Conservation (phyloP, 2,113 vertebrate species). For the Silurus glanis region DNA sequence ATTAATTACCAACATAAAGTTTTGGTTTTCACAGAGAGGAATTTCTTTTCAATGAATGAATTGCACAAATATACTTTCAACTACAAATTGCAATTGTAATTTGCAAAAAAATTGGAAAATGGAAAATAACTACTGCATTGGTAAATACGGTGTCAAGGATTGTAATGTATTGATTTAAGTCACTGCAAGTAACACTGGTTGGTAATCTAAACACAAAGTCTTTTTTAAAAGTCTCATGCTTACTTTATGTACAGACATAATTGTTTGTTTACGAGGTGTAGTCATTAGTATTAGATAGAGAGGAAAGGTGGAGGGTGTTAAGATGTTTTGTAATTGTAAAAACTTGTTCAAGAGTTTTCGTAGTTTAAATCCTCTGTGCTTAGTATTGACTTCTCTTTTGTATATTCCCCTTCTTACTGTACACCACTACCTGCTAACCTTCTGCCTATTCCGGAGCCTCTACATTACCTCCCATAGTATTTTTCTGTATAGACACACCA, state of each 20-base stretch:
- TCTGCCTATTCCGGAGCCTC: too few species aligned
- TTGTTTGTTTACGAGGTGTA: neutral
- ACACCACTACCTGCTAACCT: too few species aligned
- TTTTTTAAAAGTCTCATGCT: neutral
- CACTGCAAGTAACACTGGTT: neutral
- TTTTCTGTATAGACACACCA: too few species aligned
- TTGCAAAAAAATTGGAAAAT: neutral
- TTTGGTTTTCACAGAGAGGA: neutral
- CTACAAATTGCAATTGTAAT: neutral
- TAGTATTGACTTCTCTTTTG: too few species aligned
- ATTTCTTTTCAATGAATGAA: neutral
- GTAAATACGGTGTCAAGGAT: neutral
- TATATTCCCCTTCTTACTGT: too few species aligned
- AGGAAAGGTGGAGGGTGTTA: too few species aligned
- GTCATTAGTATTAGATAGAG: neutral
- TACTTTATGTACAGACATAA: neutral
- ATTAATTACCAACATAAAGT: neutral
- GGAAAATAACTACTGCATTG: neutral
- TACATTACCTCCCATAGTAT: too few species aligned
- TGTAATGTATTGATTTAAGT: neutral
- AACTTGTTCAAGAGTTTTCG: too few species aligned
- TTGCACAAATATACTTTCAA: neutral
- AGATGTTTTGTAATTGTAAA: too few species aligned
- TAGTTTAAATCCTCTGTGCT: too few species aligned
- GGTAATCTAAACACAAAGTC: neutral